Percentiles rank a stretch among this genome's conserved stretches.
phyloP scores from a whole-genome alignment of 2,113 vertebrate species.

The Prunella fulvescens region DNA sequence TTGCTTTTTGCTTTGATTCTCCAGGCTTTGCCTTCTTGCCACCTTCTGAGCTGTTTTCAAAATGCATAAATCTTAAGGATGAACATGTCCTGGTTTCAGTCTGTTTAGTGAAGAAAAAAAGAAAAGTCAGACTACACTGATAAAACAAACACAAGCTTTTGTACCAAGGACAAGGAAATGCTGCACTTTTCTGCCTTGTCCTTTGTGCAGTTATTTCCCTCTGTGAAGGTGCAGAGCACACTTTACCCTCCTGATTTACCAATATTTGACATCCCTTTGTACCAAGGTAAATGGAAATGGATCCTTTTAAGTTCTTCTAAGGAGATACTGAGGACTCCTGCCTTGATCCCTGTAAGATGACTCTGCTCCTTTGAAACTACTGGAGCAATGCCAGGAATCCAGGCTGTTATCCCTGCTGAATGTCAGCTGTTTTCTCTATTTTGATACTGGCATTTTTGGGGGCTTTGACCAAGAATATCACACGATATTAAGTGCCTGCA shows the following conservation, averaged over 20 bases:
- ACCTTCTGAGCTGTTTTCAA: conserved; percentile 45
- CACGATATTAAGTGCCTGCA: background rate
- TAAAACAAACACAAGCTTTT: background rate
- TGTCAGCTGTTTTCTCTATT: conserved; percentile 3
- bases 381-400: conserved; percentile 20
- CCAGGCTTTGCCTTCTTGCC: conserved; percentile 46
- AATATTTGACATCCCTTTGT: conserved; percentile 14
- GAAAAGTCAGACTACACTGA: background rate
- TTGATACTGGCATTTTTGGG: background rate
- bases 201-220: background rate
- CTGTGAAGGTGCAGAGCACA: background rate
- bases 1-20: conserved; percentile 67
- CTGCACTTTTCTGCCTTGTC: background rate
- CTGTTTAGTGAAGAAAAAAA: background rate
- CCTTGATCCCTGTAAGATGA: conserved; percentile 19
- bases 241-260: conserved; percentile 4
- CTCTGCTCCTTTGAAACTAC: background rate
- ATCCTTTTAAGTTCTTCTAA: background rate
- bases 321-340: background rate
- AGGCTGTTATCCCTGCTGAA: conserved; percentile 25
- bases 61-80: conserved; percentile 47
- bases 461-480: background rate
- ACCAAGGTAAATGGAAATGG: conserved; percentile 9
- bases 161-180: background rate
- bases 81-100: conserved; percentile 30